Conservation (phyloP, 2,888 invertebrate species). For the Antitype chi region DNA sequence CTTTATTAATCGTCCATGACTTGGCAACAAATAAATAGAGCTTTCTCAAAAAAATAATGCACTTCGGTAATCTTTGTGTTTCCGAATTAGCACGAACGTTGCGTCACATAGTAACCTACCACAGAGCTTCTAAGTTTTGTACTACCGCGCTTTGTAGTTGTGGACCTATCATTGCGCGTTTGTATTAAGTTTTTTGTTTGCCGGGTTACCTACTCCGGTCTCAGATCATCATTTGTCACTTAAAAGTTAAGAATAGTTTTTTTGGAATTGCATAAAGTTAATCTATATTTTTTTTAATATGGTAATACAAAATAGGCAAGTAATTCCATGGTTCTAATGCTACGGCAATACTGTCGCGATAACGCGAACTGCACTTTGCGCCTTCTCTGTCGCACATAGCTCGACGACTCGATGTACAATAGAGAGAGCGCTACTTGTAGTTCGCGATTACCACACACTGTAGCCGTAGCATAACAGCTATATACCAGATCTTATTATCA, state of each 20-base stretch:
- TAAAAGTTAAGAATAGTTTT: neutral
- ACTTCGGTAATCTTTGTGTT: neutral
- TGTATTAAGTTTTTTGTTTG: neutral
- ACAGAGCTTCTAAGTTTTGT: neutral
- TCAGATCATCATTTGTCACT: neutral
- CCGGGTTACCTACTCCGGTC: neutral
- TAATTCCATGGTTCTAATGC: no score
- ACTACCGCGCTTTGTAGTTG: neutral
- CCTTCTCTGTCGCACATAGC: no score
- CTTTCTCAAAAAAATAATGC: neutral
- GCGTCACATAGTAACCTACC: no score
- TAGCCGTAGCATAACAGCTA: neutral
- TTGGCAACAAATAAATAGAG: neutral
- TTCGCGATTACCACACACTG: no score
- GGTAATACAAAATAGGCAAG: neutral
- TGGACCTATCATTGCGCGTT: neutral
- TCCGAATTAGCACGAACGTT: neutral
- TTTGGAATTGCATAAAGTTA: neutral
- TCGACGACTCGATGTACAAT: no score
- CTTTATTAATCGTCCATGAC: neutral
- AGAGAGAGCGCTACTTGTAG: no score
- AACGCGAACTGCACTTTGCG: no score
- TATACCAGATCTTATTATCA: neutral
- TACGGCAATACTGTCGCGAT: no score
- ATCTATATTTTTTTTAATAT: neutral